phyloP scores from a whole-genome alignment of 2,888 invertebrate genomes.

The Stenolophus ochropezus region DNA sequence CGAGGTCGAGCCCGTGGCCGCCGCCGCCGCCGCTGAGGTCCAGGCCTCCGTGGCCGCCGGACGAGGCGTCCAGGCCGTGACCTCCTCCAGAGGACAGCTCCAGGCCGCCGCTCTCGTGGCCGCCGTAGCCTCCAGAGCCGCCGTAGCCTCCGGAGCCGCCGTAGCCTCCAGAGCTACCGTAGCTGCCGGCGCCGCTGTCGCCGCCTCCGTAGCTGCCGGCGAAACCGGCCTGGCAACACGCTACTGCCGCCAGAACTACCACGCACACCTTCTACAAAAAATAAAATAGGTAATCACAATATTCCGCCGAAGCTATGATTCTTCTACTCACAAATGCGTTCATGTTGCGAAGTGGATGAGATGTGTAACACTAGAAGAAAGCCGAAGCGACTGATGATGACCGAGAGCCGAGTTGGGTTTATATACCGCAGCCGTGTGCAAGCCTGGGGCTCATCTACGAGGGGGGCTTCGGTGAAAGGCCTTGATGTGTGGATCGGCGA shows the following conservation, averaged over 20 bases:
- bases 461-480: slow-evolving; percentile 64
- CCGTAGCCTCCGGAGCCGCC: slow-evolving; percentile 66
- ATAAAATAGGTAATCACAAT: neutral
- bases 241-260: slow-evolving; percentile 64
- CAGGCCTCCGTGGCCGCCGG: slow-evolving; percentile 70
- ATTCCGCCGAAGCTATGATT: neutral
- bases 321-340: slow-evolving; percentile 65
- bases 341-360: slow-evolving; percentile 63
- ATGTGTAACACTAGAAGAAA: slow-evolving; percentile 62
- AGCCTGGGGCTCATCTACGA: slow-evolving; percentile 6
- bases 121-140: slow-evolving; percentile 67
- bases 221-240: slow-evolving; percentile 65
- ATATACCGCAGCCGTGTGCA: slow-evolving; percentile 63
- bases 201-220: slow-evolving; percentile 62
- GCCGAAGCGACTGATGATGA: slow-evolving; percentile 65
- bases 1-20: slow-evolving; percentile 72
- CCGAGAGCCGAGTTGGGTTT: slow-evolving; percentile 61
- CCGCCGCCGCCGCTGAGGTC: slow-evolving; percentile 69
- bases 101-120: slow-evolving; percentile 61
- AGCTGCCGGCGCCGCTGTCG: slow-evolving; percentile 72
- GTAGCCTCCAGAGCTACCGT: slow-evolving; percentile 71
- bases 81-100: slow-evolving; percentile 43
- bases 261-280: slow-evolving; percentile 64
- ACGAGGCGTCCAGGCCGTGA: slow-evolving; percentile 67
- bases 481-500: slow-evolving; percentile 24